Base-by-base conservation (phyloP, 2,113 vertebrate genomes). In the Mionectes macconnelli region DNA sequence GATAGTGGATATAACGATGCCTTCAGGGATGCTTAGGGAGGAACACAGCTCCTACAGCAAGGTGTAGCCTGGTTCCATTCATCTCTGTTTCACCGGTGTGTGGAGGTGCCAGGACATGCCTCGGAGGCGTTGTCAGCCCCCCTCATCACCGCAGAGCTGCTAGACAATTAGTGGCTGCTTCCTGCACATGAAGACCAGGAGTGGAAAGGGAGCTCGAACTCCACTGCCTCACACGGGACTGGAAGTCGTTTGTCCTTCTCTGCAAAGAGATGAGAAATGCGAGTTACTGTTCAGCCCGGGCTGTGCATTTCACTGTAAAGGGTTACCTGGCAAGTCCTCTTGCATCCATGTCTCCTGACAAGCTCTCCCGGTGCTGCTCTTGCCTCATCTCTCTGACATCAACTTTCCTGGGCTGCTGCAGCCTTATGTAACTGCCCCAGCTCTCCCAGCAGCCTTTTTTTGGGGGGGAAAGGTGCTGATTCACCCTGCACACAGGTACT, bases 1-100 rank as follows among this genome's bases (percentile, higher is more conserved):
- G 91, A 93, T 84, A 66, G 74, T 33, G 87, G 66, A 75, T 89
- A 73, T 96, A 96, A 97, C n/a, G 78, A 97, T 97, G 95, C 95
- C 94, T 95, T 96, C 95, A 89, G 94, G 96, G 95, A 87, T 91
- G 93, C 96, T 96, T 85, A 85, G 76, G 95, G 94, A 96, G 42
- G 37, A 88, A 66, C 78, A 69, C 27, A 16, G 84, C 74, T 94
- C 78, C 94, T 90, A 0, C 14, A 55, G 89, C 87, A 84, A 72
- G 77, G 45, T 84, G 87, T 59, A 94, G 82, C 87, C 78, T 47
- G 63, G 40, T 80, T 89, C 69, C 57, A 82, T 89, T 74, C 45
- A 52, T 92, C 75, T 84, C 42, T 16, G 18, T 66, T 73, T 76
- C 18, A 1, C 56, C 37, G 9, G 45, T 15, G 33, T 93, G 66